Evolutionary conservation across 2,113 vertebrate species (phyloP), one percentile per base, ranked within the genome.

Genomic region (Zootoca vivipara): DNA sequence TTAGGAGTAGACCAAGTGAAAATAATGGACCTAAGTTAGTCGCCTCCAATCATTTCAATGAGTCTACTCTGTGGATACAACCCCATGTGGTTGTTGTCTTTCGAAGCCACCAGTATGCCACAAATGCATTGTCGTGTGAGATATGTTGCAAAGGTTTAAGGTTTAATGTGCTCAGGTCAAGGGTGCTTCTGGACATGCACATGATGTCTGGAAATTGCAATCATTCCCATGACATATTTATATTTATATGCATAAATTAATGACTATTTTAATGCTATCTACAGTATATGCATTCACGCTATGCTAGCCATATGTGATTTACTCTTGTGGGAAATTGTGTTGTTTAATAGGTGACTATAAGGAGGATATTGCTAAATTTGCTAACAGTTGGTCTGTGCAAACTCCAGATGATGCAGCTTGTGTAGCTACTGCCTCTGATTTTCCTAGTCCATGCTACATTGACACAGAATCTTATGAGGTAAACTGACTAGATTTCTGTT

Each of bases 371-470:
- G 98, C 98, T 81, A 93, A 97, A 92, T 99, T 99, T 97, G 98
- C 97, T 82, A 99, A 99, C 95, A 99, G 98, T 90, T 99, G 99
- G 99, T 93, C 92, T 12, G 96, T 99, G 82, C 97, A 98, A 92
- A 96, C 97, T 73, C 96, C 97, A 89, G 97, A 97, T 40, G 98
- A 97, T n/a, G 62, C 70, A 89, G 89, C 73, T 74, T 99, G 99
- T 96, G 94, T 97, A 62, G 96, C 96, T 40, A 96, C 97, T 85
- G 97, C 97, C n/a, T 96, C 98, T 16, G 97, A 98, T 94, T 99
- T 99, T 95, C 97, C 95, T 64, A 98, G 98, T 89, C 98, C 99
- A 30, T 99, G 99, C 92, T 97, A 96, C 83, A 96, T 97, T 78
- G 97, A 98, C 91, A 96, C 97, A 87, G 97, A 96, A 87, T 93